Percentiles rank a stretch among this genome's conserved stretches.
Evolutionary conservation across 2,113 vertebrate species (phyloP).

Genomic region (Cryptoleucopteryx plumbea): DNA sequence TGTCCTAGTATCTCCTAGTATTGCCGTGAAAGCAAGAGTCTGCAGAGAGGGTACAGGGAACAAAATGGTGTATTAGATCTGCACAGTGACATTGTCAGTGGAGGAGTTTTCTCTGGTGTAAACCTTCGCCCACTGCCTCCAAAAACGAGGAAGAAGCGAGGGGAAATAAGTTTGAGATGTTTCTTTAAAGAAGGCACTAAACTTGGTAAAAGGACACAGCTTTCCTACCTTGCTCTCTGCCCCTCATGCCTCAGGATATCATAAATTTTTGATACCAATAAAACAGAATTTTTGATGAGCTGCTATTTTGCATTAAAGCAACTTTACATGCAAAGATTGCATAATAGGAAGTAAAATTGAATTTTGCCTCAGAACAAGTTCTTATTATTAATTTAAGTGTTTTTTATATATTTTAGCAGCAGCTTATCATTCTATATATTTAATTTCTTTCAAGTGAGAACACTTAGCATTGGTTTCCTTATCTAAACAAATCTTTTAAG

Average conservation of each 20-base stretch:
- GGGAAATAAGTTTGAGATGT: constrained; percentile 5
- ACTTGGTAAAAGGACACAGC: constrained; percentile 61
- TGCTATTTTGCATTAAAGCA: constrained; percentile 71
- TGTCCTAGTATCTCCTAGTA: neutral
- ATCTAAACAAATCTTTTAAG: constrained; percentile 67
- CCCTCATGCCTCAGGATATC: constrained; percentile 66
- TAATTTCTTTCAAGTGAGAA: constrained; percentile 72
- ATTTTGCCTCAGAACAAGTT: constrained; percentile 70
- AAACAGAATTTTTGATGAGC: constrained; percentile 70
- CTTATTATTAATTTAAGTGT: constrained; percentile 75
- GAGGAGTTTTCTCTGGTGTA: neutral
- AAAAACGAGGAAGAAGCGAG: neutral
- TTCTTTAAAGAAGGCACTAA: constrained; percentile 65
- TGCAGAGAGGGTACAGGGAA: neutral
- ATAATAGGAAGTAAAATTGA: constrained; percentile 70
- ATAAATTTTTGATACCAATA: constrained; percentile 71
- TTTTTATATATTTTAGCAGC: constrained; percentile 67
- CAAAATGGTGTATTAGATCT: neutral
- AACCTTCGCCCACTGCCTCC: neutral
- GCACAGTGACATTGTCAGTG: neutral
- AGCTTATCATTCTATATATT: constrained; percentile 65
- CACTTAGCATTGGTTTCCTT: constrained; percentile 65
- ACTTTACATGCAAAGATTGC: constrained; percentile 71
- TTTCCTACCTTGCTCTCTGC: constrained; percentile 62
- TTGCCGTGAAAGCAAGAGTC: neutral